Evolutionary conservation across 35 echinoderm and acorn worm species (phyloP), one percentile per base, ranked within the genome.

Genomic region (Nesometra sesokonis): DNA sequence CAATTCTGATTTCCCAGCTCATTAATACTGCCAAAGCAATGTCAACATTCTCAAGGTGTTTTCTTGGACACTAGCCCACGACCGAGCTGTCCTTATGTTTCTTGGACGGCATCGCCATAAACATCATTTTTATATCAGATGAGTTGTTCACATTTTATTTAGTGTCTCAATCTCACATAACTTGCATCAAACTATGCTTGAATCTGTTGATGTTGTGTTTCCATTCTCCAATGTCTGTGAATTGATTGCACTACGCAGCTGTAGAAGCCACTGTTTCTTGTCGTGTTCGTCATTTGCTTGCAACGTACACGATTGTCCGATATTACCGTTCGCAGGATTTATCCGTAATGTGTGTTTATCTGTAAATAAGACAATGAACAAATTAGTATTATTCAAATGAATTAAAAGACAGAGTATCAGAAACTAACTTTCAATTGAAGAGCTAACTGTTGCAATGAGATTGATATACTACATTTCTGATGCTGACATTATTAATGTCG

Each of bases 221-320:
- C 52, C 52, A 19, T 67, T 67, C 23, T 80, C 84, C 34, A 67
- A 35, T 47, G 38, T 77, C 38, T 77, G 46, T 13, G 67, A 79
- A 77, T 84, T 89, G 78, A 99, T 90, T 47, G 92, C 90, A 39
- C 87, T 88, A 46, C 88, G 38, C 46, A 99, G 89, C 46, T 92
- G 88, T 47, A 94, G 96, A 27, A 99, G 34, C 96, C 96, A 99
- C 78, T 99, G 96, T 35, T 99, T 99, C 77, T 99, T 99, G 82
- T 99, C 96, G 33, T 99, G 96, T 57, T 99, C 96, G 57, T 99
- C 96, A 15, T 79, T 86, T 15, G 96, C 77, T 35, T 91, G 81
- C 52, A 99, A 91, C n/a, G 88, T 90, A 77, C 89, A 93, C 9
- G 89, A 89, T 81, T 99, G 96, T 34, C 82, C 88, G 35, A 85